Evolutionary conservation across 2,797 vertebrate genomes (phyloP).

Genomic region (Pteronotus mesoamericanus): DNA sequence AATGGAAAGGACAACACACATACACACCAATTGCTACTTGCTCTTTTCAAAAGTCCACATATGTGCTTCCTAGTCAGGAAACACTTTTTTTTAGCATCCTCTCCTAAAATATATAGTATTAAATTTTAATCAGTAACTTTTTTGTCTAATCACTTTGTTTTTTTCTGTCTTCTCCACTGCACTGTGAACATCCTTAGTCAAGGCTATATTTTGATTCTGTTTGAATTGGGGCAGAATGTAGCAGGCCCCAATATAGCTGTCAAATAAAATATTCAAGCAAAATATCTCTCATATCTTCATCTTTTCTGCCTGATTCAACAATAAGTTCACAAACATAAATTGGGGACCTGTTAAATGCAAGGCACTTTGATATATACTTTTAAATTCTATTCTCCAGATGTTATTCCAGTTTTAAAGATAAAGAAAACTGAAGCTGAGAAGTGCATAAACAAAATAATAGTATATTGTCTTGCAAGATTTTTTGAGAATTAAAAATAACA

Average conservation of each 20-base stretch:
- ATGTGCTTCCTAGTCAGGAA: background rate
- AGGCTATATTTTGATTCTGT: background rate
- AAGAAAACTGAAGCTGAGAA: background rate
- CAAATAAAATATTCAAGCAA: background rate
- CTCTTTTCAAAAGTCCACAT: background rate
- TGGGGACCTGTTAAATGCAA: background rate
- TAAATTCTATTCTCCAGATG: background rate
- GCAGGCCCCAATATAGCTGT: background rate
- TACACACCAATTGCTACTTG: background rate
- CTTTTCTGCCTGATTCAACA: background rate
- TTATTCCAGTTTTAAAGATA: background rate
- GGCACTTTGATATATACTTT: background rate
- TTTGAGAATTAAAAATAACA: constrained; percentile 12
- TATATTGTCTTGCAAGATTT: background rate
- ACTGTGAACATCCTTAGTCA: background rate
- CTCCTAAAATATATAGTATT: constrained; percentile 23
- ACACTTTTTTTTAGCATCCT: background rate
- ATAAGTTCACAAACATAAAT: constrained; percentile 12
- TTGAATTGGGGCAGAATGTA: background rate
- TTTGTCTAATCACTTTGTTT: background rate
- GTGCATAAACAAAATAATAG: background rate
- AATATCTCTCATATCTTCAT: background rate
- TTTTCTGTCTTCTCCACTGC: background rate
- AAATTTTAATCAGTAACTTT: background rate
- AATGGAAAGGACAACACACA: background rate